Evolutionary conservation across 2,113 vertebrate genomes (phyloP).

Genomic region (Carassius gibelio): DNA sequence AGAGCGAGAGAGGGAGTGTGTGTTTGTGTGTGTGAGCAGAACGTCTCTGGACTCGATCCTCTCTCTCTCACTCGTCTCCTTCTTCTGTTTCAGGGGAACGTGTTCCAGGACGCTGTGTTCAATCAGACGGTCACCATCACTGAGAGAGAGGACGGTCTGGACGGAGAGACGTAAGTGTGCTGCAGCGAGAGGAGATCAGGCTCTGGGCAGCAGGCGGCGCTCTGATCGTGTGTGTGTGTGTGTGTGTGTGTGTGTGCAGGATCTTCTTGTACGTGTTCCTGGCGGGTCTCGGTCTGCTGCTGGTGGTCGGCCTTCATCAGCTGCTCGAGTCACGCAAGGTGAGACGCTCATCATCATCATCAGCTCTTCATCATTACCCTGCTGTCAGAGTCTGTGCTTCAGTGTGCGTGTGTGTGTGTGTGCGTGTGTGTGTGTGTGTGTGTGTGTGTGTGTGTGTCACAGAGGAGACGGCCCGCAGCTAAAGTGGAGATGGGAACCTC

Average conservation of each 20-base stretch:
- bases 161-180: constrained; percentile 92
- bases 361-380: neutral
- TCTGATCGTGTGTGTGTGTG: neutral
- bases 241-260: constrained; percentile 66
- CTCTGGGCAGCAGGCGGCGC: neutral
- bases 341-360: neutral
- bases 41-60: neutral
- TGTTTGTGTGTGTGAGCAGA: neutral
- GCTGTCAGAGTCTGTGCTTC: too few species aligned
- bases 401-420: too few species aligned
- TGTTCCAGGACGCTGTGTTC: constrained; percentile 97
- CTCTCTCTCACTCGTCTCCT: neutral
- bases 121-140: constrained; percentile 97
- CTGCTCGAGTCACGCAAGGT: constrained; percentile 97
- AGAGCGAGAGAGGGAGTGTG: too few species aligned
- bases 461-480: constrained; percentile 89
- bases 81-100: constrained; percentile 80
- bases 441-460: constrained; percentile 39
- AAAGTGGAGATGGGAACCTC: constrained; percentile 97
- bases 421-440: neutral
- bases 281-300: constrained; percentile 88
- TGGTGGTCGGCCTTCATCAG: constrained; percentile 92
- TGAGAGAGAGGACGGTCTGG: constrained; percentile 91
- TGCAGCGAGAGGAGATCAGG: too few species aligned
- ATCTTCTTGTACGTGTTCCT: constrained; percentile 99